Evolutionary conservation across 2,888 invertebrate genomes (phyloP).

Genomic region (Latheticus oryzae): DNA sequence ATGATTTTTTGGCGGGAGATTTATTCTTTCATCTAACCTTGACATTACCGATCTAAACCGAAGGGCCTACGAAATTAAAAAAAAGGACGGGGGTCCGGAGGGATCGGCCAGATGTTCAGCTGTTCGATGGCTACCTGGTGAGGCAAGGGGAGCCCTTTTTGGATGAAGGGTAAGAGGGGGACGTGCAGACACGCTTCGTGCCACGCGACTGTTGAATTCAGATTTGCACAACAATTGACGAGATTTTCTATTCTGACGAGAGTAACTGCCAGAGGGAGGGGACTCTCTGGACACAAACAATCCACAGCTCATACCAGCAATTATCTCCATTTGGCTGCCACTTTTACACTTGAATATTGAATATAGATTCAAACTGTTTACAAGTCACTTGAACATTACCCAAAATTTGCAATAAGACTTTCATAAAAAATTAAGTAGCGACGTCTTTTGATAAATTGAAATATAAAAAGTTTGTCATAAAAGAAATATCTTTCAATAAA

Average conservation of each 20-base stretch:
- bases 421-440: too few species aligned
- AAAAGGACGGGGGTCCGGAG: conserved; percentile 32
- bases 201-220: conserved; percentile 62
- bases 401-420: too few species aligned
- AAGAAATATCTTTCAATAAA: too few species aligned
- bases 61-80: conserved; percentile 35
- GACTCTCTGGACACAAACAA: conserved; percentile 9
- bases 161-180: conserved; percentile 53
- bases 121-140: conserved; percentile 45
- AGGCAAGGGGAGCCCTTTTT: conserved; percentile 2
- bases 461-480: too few species aligned
- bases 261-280: conserved; percentile 60
- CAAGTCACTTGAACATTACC: too few species aligned
- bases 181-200: conserved; percentile 63
- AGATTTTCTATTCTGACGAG: conserved; percentile 62
- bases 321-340: too few species aligned
- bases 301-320: too few species aligned
- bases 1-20: conserved; percentile 29
- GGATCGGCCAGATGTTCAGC: conserved; percentile 59
- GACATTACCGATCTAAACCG: conserved; percentile 38
- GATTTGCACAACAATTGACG: conserved; percentile 64
- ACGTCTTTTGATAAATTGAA: too few species aligned
- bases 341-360: too few species aligned
- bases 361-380: too few species aligned
- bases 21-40: conserved; percentile 23